phyloP scores from a whole-genome alignment of 2,113 vertebrate species.

The Mungos mungo region DNA sequence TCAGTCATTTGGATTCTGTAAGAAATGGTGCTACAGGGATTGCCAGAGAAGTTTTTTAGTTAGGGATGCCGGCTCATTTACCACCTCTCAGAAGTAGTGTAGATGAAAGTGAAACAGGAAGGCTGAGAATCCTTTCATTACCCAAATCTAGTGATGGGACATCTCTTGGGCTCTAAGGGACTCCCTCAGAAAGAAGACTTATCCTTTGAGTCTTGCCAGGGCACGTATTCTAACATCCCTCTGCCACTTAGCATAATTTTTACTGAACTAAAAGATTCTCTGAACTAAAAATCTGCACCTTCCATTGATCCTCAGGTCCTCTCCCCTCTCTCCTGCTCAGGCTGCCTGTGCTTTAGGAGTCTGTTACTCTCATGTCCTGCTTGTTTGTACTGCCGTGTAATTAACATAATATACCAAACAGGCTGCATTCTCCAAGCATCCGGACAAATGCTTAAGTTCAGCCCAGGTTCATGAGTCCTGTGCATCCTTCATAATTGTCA shows the following conservation, averaged over 20 bases:
- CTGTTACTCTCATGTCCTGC: background rate
- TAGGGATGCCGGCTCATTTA: background rate
- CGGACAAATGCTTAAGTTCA: background rate
- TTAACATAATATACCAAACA: background rate
- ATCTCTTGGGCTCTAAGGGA: background rate
- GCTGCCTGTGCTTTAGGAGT: background rate
- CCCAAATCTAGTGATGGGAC: background rate
- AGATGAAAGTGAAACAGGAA: background rate
- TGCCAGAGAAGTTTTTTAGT: background rate
- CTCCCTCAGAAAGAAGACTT: background rate
- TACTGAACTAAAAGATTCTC: background rate
- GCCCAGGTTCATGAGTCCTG: background rate
- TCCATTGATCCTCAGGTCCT: background rate
- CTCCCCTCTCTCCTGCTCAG: background rate
- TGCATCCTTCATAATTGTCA: background rate
- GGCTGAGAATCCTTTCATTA: background rate
- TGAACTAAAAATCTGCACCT: background rate
- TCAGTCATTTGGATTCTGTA: background rate
- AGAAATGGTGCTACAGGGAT: background rate
- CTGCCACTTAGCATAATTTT: background rate
- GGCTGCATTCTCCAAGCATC: background rate
- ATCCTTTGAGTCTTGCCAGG: background rate
- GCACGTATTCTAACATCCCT: background rate
- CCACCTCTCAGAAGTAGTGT: background rate
- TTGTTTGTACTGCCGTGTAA: background rate